Evolutionary conservation across 2,113 vertebrate species (phyloP), one percentile per base, ranked within the genome.

Genomic region (Ameiurus melas): DNA sequence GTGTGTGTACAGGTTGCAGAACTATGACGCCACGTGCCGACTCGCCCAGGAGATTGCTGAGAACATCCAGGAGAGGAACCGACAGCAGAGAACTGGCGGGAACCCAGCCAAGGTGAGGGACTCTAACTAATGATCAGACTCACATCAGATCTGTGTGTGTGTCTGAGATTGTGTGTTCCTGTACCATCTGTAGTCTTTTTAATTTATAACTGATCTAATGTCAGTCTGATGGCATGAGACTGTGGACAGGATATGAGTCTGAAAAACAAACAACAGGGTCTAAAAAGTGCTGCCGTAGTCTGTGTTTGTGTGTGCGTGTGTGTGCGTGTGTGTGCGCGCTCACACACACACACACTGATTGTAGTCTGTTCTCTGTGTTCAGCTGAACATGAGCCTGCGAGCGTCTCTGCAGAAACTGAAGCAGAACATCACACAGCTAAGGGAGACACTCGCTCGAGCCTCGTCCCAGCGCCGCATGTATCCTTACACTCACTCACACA

Each of bases 1-100:
- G 51, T 73, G 27, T 22, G 16, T 22, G 19, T 22, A 7, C 77
- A 99, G 98, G 98, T 94, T 98, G 51, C 94, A 96, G 87, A 95
- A 96, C 57, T 96, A 98, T 12, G 97, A 97, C 85, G 96, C 96
- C 85, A 93, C 97, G 0, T 97, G 97, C 84, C 96, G 96, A 17
- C 91, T 97, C 89, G 96, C 97, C 27, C 98, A 99, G 90, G 97
- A 99, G 90, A 94, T 97, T 71, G 97, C 97, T 6, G 98, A 99
- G 95, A 98, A 95, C 88, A 96, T 98, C 84, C 97, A 98, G 92
- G 97, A 98, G 89, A 93, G 97, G 36, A 98, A 96, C 93, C 95
- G 96, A 64, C 95, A 93, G 91, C 96, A 97, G 90, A 95, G 97
- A 87, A 97, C 95, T 57, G 97, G 97, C 79, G 97, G 97, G 36